Conservation (phyloP, 1,140 invertebrate species). For the Lepidurus couesii region DNA sequence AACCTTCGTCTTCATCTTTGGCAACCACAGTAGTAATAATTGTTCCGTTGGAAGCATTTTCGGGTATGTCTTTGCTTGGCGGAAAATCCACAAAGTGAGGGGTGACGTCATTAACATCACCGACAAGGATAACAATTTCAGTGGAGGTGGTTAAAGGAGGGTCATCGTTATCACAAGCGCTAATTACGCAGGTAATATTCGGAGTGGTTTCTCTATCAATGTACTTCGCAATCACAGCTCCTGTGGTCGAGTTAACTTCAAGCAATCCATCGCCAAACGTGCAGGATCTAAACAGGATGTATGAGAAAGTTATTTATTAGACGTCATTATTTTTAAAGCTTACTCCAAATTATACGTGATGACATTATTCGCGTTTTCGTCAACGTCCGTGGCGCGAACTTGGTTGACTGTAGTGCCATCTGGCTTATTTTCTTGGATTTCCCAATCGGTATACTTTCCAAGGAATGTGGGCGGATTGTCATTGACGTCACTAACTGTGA, state of each 20-base stretch:
- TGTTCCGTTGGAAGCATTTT: neutral
- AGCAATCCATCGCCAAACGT: neutral
- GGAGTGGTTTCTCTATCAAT: slow-evolving; percentile 27
- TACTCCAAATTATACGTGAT: slow-evolving; percentile 23
- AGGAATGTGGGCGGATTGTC: slow-evolving; percentile 21
- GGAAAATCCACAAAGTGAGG: slow-evolving; percentile 8
- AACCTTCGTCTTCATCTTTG: slow-evolving; percentile 25
- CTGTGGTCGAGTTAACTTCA: neutral
- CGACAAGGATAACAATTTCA: neutral
- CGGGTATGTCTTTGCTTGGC: neutral
- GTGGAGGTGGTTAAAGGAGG: neutral
- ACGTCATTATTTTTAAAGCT: neutral
- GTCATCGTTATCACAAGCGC: slow-evolving; percentile 14
- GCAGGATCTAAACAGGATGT: neutral
- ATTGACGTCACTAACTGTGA: slow-evolving; percentile 25
- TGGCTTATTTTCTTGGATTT: neutral
- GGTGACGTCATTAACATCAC: slow-evolving; percentile 5
- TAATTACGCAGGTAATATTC: slow-evolving; percentile 3
- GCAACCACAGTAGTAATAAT: neutral
- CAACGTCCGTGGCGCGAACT: neutral
- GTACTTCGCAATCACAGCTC: neutral
- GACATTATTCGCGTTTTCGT: slow-evolving; percentile 18
- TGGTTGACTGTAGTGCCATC: neutral
- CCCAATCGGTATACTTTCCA: neutral
- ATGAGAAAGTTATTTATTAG: neutral